phyloP scores from a whole-genome alignment of 2,113 vertebrate species.

The Pachypanchax playfairii region DNA sequence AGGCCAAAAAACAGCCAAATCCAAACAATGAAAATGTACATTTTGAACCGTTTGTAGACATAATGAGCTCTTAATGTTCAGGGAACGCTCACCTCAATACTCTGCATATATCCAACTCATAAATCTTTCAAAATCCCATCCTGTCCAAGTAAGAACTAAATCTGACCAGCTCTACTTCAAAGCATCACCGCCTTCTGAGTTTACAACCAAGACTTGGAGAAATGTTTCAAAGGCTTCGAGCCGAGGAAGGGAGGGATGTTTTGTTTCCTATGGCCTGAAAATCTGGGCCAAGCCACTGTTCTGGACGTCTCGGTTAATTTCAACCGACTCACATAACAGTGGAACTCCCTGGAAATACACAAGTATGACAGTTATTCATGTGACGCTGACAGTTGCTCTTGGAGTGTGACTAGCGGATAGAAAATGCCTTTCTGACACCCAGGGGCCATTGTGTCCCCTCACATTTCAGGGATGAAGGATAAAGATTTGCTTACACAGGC shows the following conservation, averaged over 20 bases:
- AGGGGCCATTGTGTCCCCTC: constrained; percentile 42
- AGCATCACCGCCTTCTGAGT: constrained; percentile 62
- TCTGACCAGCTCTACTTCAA: constrained; percentile 60
- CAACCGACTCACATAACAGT: constrained; percentile 31
- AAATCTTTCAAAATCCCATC: constrained; percentile 52
- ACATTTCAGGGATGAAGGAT: constrained; percentile 41
- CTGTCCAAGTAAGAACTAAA: constrained; percentile 63
- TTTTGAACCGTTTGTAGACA: constrained; percentile 14
- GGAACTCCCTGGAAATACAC: constrained; percentile 29
- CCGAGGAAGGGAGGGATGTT: constrained; percentile 10
- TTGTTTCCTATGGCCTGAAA: constrained; percentile 38
- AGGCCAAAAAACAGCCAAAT: constrained; percentile 33
- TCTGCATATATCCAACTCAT: constrained; percentile 40
- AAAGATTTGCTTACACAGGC: constrained; percentile 57
- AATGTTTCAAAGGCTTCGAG: constrained; percentile 59
- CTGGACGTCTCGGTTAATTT: constrained; percentile 44
- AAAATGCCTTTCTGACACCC: constrained; percentile 27
- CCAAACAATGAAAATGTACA: constrained; percentile 42
- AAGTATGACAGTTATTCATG: constrained; percentile 19
- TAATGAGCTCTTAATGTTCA: constrained; percentile 28
- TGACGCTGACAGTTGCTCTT: constrained; percentile 22
- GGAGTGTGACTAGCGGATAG: constrained; percentile 27
- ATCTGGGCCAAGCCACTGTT: constrained; percentile 62
- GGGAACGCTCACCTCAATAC: constrained; percentile 32
- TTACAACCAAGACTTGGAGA: constrained; percentile 64